Evolutionary conservation across 2,888 invertebrate genomes (phyloP).

Genomic region (Girardia tigrina): DNA sequence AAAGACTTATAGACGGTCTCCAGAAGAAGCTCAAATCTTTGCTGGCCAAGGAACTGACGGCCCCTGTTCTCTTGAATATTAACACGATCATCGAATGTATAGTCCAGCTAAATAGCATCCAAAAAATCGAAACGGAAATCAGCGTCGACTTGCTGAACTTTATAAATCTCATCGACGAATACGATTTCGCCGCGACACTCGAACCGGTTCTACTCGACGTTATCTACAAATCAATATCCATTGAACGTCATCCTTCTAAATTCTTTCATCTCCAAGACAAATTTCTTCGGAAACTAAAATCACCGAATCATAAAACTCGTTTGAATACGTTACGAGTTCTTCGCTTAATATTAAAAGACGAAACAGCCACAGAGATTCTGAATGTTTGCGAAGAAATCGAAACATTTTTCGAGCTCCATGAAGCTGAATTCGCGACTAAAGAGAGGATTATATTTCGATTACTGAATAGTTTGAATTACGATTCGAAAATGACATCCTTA

Average conservation of each 20-base stretch:
- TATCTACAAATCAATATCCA: not conserved
- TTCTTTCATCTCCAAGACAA: not conserved
- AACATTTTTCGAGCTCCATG: not conserved
- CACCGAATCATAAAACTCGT: not conserved
- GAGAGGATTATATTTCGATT: not conserved
- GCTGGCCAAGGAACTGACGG: not conserved
- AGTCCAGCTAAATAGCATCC: not conserved
- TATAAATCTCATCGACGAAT: not conserved
- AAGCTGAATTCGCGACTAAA: not conserved
- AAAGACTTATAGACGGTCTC: not conserved
- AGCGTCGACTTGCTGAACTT: not conserved
- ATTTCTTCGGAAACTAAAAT: too few species aligned
- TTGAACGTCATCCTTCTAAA: not conserved
- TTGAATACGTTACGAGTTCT: not conserved
- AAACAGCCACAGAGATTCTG: not conserved
- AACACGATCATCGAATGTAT: not conserved
- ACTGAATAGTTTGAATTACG: not conserved
- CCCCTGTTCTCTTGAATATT: not conserved
- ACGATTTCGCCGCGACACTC: not conserved
- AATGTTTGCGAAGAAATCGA: constrained; percentile 6
- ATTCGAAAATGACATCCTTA: not conserved
- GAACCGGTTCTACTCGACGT: not conserved
- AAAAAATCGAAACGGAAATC: not conserved
- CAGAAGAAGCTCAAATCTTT: not conserved
- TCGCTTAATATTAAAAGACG: not conserved